Base-by-base conservation (phyloP, 2,797 vertebrate species). In the Kryptopterus vitreolus region DNA sequence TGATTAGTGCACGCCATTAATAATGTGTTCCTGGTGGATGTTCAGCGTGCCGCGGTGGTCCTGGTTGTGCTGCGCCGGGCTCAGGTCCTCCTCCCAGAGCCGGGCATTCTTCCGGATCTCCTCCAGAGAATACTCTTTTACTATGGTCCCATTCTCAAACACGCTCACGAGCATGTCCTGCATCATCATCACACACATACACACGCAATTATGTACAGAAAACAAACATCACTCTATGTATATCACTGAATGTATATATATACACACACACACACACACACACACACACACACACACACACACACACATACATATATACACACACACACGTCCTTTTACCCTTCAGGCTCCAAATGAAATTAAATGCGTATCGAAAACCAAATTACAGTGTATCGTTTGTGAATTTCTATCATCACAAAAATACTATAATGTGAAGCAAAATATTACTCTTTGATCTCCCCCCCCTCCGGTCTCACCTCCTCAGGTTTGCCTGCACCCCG, bases 111-210 rank as follows among this genome's bases (percentile, higher is more conserved):
- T 93, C 24, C 92, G 86, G 87, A 94, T 92, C 87, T 94, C 93
- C 66, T 94, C 92, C 85, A 94, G 88, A n/a, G 92, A 84, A 88
- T 93, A 94, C 70, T 94, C 92, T 82, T 89, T 87, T 78, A 94
- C 38, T 70, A 94, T 83, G 79, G 58, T 85, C 59, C 93, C 94
- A 4, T 94, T 93, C 87, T 94, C 93, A 83, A 94, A 94, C 70
- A 94, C 94, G 0, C 91, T 91, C 85, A 94, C 92, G 82, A 94
- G 88, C 82, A 94, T 86, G 85, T 94, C 93, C 93, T 94, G 50
- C 13, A n/a, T 43, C 38, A 43, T 43, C 38, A 43, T 43, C 24
- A 15, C 66, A 69, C 29, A 48, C 31, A 65, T 12, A 15, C 9
- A 8, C 43, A n/a, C 24, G 10, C 66, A 69, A 22, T 35, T 24